A percentile compares a stretch with the other conserved stretches of the same genome.
phyloP scores from a whole-genome alignment of 1,140 invertebrate genomes.

The Delia radicum region DNA sequence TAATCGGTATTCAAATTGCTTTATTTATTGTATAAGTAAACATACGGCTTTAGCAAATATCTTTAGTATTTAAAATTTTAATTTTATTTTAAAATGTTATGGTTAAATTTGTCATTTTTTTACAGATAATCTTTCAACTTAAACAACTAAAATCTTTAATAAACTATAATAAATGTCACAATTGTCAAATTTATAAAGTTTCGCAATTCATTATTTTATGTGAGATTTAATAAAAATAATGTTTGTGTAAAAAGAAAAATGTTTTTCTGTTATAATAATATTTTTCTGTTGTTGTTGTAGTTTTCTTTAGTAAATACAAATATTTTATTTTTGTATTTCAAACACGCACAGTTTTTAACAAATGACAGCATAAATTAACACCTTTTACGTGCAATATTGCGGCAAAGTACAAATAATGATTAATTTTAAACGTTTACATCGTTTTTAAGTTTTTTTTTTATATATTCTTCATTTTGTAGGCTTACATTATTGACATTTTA shows the following conservation, averaged over 20 bases:
- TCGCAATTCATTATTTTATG: neutral
- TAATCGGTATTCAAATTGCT: neutral
- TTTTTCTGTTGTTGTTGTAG: neutral
- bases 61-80: neutral
- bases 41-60: neutral
- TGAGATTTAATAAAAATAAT: too few relatives aligned
- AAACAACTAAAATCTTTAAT: neutral
- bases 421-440: neutral
- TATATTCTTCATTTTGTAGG: neutral
- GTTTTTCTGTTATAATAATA: neutral
- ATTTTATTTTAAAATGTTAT: neutral
- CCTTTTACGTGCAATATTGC: constrained; percentile 14
- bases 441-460: neutral
- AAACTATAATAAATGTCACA: neutral
- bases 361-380: constrained; percentile 24
- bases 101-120: neutral
- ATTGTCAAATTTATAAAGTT: neutral
- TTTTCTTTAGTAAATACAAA: neutral
- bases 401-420: constrained; percentile 14
- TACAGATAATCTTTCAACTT: neutral
- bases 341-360: neutral
- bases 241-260: too few relatives aligned
- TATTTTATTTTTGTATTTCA: neutral
- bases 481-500: neutral
- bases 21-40: neutral